Evolutionary conservation across 2,113 vertebrate species (phyloP).

Genomic region (Scopus umbretta): DNA sequence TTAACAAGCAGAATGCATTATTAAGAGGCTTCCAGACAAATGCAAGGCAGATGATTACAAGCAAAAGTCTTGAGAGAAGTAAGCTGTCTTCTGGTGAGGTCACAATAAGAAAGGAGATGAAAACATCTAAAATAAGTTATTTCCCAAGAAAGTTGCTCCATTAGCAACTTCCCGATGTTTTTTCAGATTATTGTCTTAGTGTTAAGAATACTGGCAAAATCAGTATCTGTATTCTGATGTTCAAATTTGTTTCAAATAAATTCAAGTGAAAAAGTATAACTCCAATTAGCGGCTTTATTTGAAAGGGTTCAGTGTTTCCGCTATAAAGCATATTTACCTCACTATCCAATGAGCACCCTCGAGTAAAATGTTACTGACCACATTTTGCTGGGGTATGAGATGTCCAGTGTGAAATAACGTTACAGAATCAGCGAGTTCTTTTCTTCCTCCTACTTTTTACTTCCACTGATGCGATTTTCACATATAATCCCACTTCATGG

Average conservation of each 20-base stretch:
- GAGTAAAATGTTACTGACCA: not conserved
- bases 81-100: not conserved
- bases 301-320: not conserved
- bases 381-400: not conserved
- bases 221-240: not conserved
- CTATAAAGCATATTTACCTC: not conserved
- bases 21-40: not conserved
- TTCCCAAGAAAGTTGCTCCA: not conserved
- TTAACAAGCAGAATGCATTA: not conserved
- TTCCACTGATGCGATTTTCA: not conserved
- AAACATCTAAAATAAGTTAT: not conserved
- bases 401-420: not conserved
- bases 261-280: not conserved
- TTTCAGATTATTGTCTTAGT: not conserved
- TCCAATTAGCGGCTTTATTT: not conserved
- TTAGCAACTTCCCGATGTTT: not conserved
- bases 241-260: not conserved
- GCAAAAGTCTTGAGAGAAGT: not conserved
- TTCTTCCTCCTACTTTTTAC: not conserved
- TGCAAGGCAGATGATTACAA: not conserved
- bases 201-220: not conserved
- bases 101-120: not conserved
- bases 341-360: not conserved
- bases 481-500: not conserved
- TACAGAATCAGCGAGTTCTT: not conserved